phyloP scores from a whole-genome alignment of 37 sponge, comb jelly and placozoan species.

The Lycopodina hypogea region DNA sequence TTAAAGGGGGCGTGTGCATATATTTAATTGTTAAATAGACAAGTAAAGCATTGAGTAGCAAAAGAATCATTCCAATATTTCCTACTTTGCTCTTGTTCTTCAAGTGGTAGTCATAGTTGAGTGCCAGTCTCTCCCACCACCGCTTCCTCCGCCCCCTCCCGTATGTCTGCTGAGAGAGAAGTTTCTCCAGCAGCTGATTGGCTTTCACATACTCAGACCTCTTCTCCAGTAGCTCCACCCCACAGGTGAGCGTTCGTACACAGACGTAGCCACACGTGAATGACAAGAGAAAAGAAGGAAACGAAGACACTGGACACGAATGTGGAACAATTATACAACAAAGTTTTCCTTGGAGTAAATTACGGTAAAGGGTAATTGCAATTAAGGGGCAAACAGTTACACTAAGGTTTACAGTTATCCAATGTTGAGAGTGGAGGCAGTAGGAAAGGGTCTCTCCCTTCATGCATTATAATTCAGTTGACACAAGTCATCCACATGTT shows the following conservation, averaged over 20 bases:
- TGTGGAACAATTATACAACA: background rate
- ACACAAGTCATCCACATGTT: too few relatives aligned
- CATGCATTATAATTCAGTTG: too few relatives aligned
- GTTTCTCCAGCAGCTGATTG: constrained; percentile 36
- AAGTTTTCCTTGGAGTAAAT: background rate
- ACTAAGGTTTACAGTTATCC: background rate
- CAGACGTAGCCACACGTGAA: constrained; percentile 48
- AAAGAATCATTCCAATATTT: too few relatives aligned
- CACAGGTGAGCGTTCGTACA: constrained; percentile 15
- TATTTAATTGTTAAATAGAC: too few relatives aligned
- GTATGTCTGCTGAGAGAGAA: constrained; percentile 43
- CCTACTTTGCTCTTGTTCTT: constrained; percentile 46
- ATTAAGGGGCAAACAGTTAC: background rate
- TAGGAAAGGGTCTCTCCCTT: too few relatives aligned
- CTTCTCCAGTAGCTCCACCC: constrained; percentile 71
- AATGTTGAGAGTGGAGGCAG: background rate
- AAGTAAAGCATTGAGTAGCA: too few relatives aligned
- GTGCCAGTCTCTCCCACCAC: constrained; percentile 80
- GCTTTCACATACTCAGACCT: constrained; percentile 48
- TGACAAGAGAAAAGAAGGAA: constrained; percentile 33
- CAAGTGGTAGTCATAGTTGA: constrained; percentile 78
- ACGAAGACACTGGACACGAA: background rate
- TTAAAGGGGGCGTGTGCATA: too few relatives aligned
- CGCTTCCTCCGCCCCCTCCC: constrained; percentile 29
- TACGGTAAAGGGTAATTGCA: background rate